These are phyloP conservation scores for Volucella inanis DNA, from an alignment of 2,888 invertebrate genomes.

Conservation along the genomic window DNA sequence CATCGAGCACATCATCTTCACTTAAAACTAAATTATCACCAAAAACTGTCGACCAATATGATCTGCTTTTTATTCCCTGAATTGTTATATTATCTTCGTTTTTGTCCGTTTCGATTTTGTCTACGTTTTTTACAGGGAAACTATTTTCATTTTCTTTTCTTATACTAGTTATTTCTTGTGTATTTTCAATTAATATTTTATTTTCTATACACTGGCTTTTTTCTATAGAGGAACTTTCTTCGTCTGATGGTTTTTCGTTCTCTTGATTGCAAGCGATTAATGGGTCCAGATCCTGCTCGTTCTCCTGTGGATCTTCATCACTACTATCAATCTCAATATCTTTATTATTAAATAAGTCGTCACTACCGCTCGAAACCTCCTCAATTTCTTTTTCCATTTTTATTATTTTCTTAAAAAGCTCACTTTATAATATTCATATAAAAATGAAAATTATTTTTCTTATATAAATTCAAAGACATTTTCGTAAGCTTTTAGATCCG, in stretches of 20 bases:
- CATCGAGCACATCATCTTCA: conserved; percentile 68
- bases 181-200: conserved; percentile 38
- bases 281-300: conserved; percentile 42
- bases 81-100: conserved; percentile 35
- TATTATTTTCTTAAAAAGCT: not conserved
- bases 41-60: conserved; percentile 71
- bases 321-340: conserved; percentile 47
- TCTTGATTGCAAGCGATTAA: conserved; percentile 38
- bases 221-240: conserved; percentile 48
- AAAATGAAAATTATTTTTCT: not conserved
- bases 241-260: conserved; percentile 11
- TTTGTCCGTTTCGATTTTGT: conserved; percentile 27
- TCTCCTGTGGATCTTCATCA: conserved; percentile 43
- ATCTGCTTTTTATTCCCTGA: conserved; percentile 52
- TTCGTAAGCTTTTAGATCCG: not conserved
- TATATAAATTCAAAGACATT: not conserved
- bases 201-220: conserved; percentile 35
- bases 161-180: conserved; percentile 13
- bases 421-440: not conserved
- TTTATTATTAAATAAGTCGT: conserved; percentile 56
- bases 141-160: conserved; percentile 6
- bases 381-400: conserved; percentile 64
- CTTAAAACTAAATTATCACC: conserved; percentile 68
- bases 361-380: conserved; percentile 38
- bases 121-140: conserved; percentile 1